Percentiles rank a stretch among this genome's conserved stretches.
Conservation (phyloP, 2,888 invertebrate genomes). For the Conomelus anceps region DNA sequence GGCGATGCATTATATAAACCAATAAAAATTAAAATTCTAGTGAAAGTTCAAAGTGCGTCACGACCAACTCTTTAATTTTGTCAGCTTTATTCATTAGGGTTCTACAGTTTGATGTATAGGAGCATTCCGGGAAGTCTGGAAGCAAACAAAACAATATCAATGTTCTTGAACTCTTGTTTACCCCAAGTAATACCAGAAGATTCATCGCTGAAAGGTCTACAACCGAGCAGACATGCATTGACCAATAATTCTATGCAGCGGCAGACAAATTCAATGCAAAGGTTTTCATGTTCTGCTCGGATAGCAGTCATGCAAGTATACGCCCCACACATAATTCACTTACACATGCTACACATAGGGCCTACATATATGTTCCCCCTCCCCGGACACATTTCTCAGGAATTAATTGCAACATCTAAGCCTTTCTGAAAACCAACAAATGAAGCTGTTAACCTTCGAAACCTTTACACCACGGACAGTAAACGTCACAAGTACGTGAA, state of each 20-base stretch:
- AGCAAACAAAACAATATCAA: background rate
- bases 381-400: background rate
- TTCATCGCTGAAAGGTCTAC: background rate
- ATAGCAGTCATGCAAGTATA: background rate
- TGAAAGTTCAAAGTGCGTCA: background rate
- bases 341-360: too few relatives aligned
- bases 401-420: background rate
- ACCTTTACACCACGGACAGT: background rate
- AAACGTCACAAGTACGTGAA: background rate
- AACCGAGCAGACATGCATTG: background rate
- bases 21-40: too few relatives aligned
- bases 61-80: too few relatives aligned
- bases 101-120: background rate
- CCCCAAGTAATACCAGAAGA: background rate
- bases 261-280: background rate
- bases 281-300: too few relatives aligned
- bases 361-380: too few relatives aligned
- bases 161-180: background rate
- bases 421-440: background rate
- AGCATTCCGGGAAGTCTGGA: background rate
- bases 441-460: background rate
- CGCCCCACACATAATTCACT: background rate
- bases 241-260: background rate
- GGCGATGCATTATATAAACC: too few relatives aligned
- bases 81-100: too few relatives aligned